Evolutionary conservation across 2,797 vertebrate genomes (phyloP), one percentile per base, ranked within the genome.

Genomic region (Bradypodion ventrale): DNA sequence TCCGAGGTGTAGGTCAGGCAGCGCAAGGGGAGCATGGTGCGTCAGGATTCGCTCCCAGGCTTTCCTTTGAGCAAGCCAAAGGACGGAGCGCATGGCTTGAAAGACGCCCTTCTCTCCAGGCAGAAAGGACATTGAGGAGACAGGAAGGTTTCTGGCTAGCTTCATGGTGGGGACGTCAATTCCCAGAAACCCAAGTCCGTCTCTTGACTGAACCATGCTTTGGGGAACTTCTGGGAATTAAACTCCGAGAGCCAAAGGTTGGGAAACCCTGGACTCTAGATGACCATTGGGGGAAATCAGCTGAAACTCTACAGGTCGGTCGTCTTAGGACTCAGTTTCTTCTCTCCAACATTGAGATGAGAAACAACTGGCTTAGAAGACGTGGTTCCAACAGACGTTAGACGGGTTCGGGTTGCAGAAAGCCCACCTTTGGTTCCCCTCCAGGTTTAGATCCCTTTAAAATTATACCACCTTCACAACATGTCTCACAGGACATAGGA

Each of bases 71-170:
- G 27, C 21, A 49, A 32, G 29, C 15, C 44, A 29, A 49, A 32
- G 37, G 23, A 77, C 12, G 15, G 0, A 2, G 0, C 0, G 27
- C 44, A n/a, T n/a, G 35, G 19, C 0, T 0, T 29, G 23, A 37
- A 56, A 1, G 0, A 7, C 65, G 4, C 60, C 25, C 49, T 73
- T 10, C 65, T 42, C 19, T 68, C 0, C 0, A 49, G 13, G 49
- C 13, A 49, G 46, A 13, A 3, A 13, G 46, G 49, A 49, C 9
- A 46, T 49, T 46, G 46, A 56, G 49, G 8, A 15, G 25, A 68
- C 2, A 10, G 2, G 1, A 4, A 10, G 25, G 52, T 16, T 65
- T n/a, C 42, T 27, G 12, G 37, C 8, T 49, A 35, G 37, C 44
- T 29, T 27, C 46, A 3, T 44, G 25, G 25, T 32, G 63, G 63